Evolutionary conservation across 2,113 vertebrate genomes (phyloP).

Genomic region (Charadrius vociferus): DNA sequence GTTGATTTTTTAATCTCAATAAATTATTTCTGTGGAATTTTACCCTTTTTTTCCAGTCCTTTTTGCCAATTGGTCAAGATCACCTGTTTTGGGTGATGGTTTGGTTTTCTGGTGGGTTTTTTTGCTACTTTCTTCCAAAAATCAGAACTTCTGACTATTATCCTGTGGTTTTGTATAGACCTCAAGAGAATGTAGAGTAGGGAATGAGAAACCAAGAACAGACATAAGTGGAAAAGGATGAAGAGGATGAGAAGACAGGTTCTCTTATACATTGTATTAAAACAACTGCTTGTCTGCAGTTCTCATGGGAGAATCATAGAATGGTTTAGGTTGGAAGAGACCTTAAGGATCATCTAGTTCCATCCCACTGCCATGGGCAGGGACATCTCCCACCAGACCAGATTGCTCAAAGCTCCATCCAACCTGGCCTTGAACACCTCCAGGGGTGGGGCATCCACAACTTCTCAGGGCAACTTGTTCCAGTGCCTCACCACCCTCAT

Average conservation of each 20-base stretch:
- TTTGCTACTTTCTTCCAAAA: background rate
- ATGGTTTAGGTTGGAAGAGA: too few relatives aligned
- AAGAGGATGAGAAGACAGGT: background rate
- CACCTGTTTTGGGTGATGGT: too few relatives aligned
- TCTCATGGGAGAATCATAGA: background rate
- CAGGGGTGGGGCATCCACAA: too few relatives aligned
- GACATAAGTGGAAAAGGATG: background rate
- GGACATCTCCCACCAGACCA: too few relatives aligned
- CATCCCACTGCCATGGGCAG: too few relatives aligned
- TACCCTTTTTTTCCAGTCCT: background rate
- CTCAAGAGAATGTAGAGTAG: background rate
- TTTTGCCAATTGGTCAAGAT: background rate
- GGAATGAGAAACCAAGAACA: background rate
- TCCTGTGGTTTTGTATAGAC: background rate
- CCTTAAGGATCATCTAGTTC: too few relatives aligned
- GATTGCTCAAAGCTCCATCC: too few relatives aligned
- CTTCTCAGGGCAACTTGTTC: too few relatives aligned
- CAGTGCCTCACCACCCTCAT: too few relatives aligned
- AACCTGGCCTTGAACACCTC: too few relatives aligned
- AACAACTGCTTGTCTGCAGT: background rate
- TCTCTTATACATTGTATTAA: background rate
- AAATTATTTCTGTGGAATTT: background rate
- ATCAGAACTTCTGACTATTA: background rate
- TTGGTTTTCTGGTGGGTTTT: background rate
- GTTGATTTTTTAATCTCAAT: background rate